These are phyloP conservation scores for Eupristina koningsbergeri DNA, from an alignment of 1,140 invertebrate genomes.

Conservation along the genomic window DNA sequence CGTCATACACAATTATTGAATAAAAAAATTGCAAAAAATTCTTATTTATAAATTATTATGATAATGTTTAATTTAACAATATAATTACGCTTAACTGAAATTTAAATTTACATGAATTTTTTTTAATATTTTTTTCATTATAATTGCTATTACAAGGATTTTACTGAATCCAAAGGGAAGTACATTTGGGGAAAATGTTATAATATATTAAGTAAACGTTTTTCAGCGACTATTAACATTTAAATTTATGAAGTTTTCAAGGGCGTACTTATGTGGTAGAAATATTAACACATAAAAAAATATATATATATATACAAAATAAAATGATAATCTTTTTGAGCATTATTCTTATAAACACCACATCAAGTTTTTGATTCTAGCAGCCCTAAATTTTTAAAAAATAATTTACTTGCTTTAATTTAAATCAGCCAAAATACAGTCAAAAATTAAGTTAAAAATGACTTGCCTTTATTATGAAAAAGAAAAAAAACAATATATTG, in stretches of 20 bases:
- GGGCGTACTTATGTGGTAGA: conserved; percentile 33
- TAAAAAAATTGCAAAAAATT: conserved; percentile 41
- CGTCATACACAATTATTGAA: conserved; percentile 43
- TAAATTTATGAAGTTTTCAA: conserved; percentile 25
- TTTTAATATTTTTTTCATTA: conserved; percentile 6
- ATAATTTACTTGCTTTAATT: conserved; percentile 25
- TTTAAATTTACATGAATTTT: conserved; percentile 37
- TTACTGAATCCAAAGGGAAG: conserved; percentile 18
- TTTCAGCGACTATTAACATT: conserved; percentile 18
- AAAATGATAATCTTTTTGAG: conserved; percentile 37
- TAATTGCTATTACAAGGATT: conserved; percentile 36
- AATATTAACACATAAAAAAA: conserved; percentile 16
- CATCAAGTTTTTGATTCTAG: conserved; percentile 3
- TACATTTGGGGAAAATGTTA: conserved; percentile 7
- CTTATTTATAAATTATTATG: conserved; percentile 44
- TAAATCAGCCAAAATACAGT: conserved; percentile 27
- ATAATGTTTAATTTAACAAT: conserved; percentile 41
- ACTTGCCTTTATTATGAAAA: conserved; percentile 20
- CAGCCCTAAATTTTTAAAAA: neutral
- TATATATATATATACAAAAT: conserved; percentile 47
- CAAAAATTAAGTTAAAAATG: conserved; percentile 37
- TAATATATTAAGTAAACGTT: conserved; percentile 5
- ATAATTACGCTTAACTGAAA: conserved; percentile 36
- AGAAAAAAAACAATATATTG: neutral
- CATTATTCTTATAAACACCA: conserved; percentile 35